Evolutionary conservation across 2,113 vertebrate species (phyloP).

Genomic region (Ctenomys sociabilis): DNA sequence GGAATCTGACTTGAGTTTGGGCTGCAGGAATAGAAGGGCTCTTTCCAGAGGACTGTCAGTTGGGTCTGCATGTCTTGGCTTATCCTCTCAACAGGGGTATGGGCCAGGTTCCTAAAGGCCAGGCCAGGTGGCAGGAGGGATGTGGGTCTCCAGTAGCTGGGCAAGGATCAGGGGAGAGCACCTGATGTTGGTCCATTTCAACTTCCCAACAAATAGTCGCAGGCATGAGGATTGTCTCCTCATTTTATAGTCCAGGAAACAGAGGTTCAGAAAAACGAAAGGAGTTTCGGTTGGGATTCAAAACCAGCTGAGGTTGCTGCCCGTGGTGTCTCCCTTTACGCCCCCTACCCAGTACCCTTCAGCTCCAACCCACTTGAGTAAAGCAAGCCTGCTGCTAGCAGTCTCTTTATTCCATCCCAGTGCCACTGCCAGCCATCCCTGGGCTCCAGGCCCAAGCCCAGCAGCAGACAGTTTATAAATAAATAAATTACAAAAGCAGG

Average conservation of each 20-base stretch:
- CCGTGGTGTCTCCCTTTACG: not conserved
- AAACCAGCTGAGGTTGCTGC: not conserved
- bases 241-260: not conserved
- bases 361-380: not conserved
- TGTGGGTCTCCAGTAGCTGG: not conserved
- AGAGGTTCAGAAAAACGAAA: not conserved
- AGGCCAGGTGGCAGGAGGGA: not conserved
- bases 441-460: slow-evolving; percentile 57
- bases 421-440: not conserved
- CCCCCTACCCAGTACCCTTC: accelerated
- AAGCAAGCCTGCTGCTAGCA: slow-evolving; percentile 35
- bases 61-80: not conserved
- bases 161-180: not conserved
- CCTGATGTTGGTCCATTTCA: not conserved
- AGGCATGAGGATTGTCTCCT: not conserved
- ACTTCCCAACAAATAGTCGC: not conserved
- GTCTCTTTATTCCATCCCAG: slow-evolving; percentile 70
- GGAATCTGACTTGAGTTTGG: not conserved
- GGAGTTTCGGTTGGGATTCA: not conserved
- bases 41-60: not conserved
- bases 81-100: not conserved
- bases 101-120: slow-evolving; percentile 29
- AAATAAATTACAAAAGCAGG: slow-evolving; percentile 78
- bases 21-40: not conserved
- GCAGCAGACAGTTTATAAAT: slow-evolving; percentile 77